Evolutionary conservation across 1,140 invertebrate genomes (phyloP), one percentile per base, ranked within the genome.

Genomic region (Calosoma granatense): DNA sequence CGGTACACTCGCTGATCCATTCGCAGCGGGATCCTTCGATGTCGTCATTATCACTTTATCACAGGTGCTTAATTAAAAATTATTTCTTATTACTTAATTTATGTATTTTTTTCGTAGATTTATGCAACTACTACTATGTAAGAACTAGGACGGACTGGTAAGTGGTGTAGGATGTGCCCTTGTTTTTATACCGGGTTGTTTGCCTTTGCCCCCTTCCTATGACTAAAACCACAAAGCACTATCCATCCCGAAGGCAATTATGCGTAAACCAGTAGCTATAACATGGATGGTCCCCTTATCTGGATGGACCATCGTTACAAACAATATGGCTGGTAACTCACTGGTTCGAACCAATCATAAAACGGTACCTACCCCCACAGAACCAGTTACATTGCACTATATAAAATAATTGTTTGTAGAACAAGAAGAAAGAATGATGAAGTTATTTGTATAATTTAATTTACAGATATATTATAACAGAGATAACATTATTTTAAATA

Each of bases 191-290:
- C 55, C 56, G 53, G 56, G 55, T 47, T 53, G 57, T 58, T 59
- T 60, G 57, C 57, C 56, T 56, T 55, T 47, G 56, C 21, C 36
- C n/a, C n/a, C n/a, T n/a, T n/a, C 30, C 22, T 53, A 43, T 23
- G 15, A 53, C 22, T 19, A 53, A 47, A 47, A 47, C 9, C 9
- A 17, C 41, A 9, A 3, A 9, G 9, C 17, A 4, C 41, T 57
- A 41, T 61, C 53, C 57, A 60, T 52, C 56, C 23, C 20, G 58
- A 62, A 62, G 60, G 59, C 58, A 67, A 67, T 67, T 67, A 67
- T 58, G 63, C 62, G 64, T 57, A 64, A 67, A 67, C 58, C 59
- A 60, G 64, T 63, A 61, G 59, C 55, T 60, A 53, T 30, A 12
- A 22, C 54, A 56, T 26, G 23, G 53, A 39, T 43, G 21, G 53